Percentiles rank a stretch among this genome's conserved stretches.
phyloP scores from a whole-genome alignment of 2,888 invertebrate genomes.

The Pristionchus fissidentatus region DNA sequence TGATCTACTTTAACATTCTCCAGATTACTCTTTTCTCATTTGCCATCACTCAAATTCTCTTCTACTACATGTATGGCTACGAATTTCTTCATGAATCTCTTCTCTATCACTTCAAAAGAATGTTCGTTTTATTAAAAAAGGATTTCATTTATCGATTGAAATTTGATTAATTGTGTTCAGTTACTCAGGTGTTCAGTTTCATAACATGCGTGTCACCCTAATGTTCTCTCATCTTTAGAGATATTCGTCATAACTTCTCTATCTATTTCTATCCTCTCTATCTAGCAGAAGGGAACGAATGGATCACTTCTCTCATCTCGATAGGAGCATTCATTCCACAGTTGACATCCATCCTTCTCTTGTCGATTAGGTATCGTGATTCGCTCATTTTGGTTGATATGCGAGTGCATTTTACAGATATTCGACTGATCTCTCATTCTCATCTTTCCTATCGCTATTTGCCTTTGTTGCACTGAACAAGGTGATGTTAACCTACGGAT shows the following conservation, averaged over 20 bases:
- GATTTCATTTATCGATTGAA: no score
- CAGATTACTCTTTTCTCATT: slow-evolving; percentile 66
- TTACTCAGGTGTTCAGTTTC: not conserved
- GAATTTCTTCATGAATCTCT: slow-evolving; percentile 91
- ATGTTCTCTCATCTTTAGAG: slow-evolving; percentile 76
- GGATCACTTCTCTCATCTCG: slow-evolving; percentile 59
- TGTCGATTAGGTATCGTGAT: slow-evolving; percentile 64
- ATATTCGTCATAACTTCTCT: slow-evolving; percentile 95
- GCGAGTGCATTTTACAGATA: slow-evolving; percentile 71
- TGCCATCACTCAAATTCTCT: slow-evolving; percentile 55
- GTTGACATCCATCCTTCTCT: slow-evolving; percentile 56
- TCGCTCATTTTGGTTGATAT: not conserved
- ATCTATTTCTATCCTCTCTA: slow-evolving; percentile 94
- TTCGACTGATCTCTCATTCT: slow-evolving; percentile 84
- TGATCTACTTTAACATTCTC: slow-evolving; percentile 32
- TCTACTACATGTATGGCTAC: slow-evolving; percentile 84
- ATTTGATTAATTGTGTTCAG: not conserved
- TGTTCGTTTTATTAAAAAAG: slow-evolving; percentile 32
- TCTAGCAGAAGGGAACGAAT: slow-evolving; percentile 80
- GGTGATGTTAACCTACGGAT: slow-evolving; percentile 53
- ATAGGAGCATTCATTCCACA: slow-evolving; percentile 73
- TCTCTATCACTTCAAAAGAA: slow-evolving; percentile 85
- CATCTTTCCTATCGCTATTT: slow-evolving; percentile 87
- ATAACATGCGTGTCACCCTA: not conserved
- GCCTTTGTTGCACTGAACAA: slow-evolving; percentile 93